These are phyloP conservation scores for Macrocentrus cingulum DNA, from an alignment of 1,140 invertebrate species.

Conservation along the genomic window DNA sequence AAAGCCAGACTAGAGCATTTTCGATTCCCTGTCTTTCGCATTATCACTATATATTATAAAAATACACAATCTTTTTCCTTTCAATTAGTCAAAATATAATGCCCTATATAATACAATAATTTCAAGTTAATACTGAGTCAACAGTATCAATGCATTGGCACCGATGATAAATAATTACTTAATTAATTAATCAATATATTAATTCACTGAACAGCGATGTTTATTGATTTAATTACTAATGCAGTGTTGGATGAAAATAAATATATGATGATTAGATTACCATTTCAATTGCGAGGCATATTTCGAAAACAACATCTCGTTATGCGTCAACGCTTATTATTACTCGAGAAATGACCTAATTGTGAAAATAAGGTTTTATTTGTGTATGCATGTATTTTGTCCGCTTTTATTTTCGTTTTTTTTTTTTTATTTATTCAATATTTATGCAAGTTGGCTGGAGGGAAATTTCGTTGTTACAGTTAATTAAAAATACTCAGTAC, in stretches of 20 bases:
- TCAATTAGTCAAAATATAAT: too few relatives aligned
- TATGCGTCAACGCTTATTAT: conserved; percentile 13
- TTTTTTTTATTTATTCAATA: background rate
- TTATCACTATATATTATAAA: background rate
- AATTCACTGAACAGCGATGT: background rate
- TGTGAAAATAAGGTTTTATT: background rate
- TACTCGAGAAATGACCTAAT: conserved; percentile 9
- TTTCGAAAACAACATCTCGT: conserved; percentile 14
- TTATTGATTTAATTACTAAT: conserved; percentile 4
- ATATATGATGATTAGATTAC: conserved; percentile 14
- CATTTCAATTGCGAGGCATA: conserved; percentile 16
- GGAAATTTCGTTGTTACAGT: conserved; percentile 3
- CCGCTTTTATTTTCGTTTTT: background rate
- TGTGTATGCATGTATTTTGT: background rate
- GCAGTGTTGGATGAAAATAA: background rate
- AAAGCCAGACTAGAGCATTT: conserved; percentile 27
- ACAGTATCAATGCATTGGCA: too few relatives aligned
- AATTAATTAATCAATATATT: background rate
- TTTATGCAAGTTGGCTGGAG: too few relatives aligned
- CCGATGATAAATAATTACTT: too few relatives aligned
- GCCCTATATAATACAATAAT: too few relatives aligned
- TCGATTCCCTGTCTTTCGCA: conserved; percentile 19
- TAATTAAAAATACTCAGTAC: conserved; percentile 12
- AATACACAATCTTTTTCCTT: too few relatives aligned
- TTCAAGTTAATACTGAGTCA: too few relatives aligned